Percentiles rank a stretch among this genome's conserved stretches.
Evolutionary conservation across 2,113 vertebrate genomes (phyloP).

Genomic region (Anolis sagrei): DNA sequence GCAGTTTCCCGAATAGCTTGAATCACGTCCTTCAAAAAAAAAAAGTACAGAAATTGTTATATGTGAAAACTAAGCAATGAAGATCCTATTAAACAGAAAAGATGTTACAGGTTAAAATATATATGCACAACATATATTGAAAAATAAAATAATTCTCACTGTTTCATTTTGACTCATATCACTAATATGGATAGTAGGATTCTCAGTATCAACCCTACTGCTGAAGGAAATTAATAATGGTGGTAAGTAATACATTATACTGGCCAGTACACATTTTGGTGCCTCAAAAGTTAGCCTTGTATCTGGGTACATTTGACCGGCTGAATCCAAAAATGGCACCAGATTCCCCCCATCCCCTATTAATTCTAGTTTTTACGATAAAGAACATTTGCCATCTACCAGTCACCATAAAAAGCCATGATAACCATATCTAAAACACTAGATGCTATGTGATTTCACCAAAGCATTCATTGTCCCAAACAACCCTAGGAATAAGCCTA

Average conservation of each 20-base stretch:
- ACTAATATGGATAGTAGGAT: accelerated
- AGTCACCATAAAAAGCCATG: too few relatives aligned
- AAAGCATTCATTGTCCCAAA: too few relatives aligned
- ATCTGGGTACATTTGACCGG: not conserved
- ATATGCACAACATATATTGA: not conserved
- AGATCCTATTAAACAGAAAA: not conserved
- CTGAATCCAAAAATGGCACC: too few relatives aligned
- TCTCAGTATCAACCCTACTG: not conserved
- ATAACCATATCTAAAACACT: too few relatives aligned
- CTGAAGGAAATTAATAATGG: not conserved
- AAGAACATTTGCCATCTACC: too few relatives aligned
- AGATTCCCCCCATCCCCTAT: too few relatives aligned
- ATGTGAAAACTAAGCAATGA: constrained; percentile 46
- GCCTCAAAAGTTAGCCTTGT: too few relatives aligned
- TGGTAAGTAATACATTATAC: not conserved
- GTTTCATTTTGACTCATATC: not conserved
- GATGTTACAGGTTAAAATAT: not conserved
- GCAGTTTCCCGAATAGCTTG: constrained; percentile 98
- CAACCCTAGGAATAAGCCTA: too few relatives aligned
- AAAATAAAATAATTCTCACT: not conserved
- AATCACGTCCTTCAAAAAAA: constrained; percentile 90
- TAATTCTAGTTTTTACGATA: too few relatives aligned
- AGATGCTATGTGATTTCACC: too few relatives aligned
- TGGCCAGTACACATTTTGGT: too few relatives aligned
- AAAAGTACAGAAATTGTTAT: constrained; percentile 22